Evolutionary conservation across 2,113 vertebrate species (phyloP).

Genomic region (Prunella himalayana): DNA sequence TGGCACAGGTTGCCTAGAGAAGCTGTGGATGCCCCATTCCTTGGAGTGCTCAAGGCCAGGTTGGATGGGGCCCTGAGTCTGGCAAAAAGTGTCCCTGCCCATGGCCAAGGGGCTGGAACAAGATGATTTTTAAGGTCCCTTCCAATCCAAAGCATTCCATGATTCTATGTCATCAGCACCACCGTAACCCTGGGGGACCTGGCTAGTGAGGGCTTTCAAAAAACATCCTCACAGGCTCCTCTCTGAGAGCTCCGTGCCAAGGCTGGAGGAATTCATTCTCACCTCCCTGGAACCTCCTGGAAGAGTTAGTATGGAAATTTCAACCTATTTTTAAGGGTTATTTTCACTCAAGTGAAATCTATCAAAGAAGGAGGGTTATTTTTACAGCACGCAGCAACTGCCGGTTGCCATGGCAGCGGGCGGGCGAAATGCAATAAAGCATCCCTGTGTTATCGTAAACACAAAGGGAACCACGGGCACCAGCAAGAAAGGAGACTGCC

Average conservation of each 20-base stretch:
- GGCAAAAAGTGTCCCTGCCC: background rate
- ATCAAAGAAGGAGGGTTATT: slow-evolving; percentile 84
- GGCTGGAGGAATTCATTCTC: slow-evolving; percentile 33
- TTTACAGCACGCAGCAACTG: slow-evolving; percentile 77
- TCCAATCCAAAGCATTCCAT: background rate
- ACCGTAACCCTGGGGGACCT: background rate
- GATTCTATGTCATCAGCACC: background rate
- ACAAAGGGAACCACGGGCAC: slow-evolving; percentile 78
- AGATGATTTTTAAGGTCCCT: background rate
- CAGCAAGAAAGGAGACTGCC: slow-evolving; percentile 68
- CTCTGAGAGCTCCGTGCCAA: background rate
- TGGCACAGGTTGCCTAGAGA: background rate
- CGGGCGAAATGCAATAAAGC: slow-evolving; percentile 80
- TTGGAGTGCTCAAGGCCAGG: background rate
- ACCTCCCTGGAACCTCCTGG: slow-evolving; percentile 53
- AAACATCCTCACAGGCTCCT: background rate
- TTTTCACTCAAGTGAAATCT: slow-evolving; percentile 85
- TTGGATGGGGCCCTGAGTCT: background rate
- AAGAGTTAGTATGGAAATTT: slow-evolving; percentile 83
- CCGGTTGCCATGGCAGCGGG: slow-evolving; percentile 81
- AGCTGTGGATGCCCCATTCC: background rate
- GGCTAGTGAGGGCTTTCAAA: background rate
- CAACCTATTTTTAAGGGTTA: slow-evolving; percentile 85
- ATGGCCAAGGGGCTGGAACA: background rate
- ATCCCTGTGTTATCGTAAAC: slow-evolving; percentile 82